Base-by-base conservation (phyloP, 2,113 vertebrate species). In the Pelecanus crispus region DNA sequence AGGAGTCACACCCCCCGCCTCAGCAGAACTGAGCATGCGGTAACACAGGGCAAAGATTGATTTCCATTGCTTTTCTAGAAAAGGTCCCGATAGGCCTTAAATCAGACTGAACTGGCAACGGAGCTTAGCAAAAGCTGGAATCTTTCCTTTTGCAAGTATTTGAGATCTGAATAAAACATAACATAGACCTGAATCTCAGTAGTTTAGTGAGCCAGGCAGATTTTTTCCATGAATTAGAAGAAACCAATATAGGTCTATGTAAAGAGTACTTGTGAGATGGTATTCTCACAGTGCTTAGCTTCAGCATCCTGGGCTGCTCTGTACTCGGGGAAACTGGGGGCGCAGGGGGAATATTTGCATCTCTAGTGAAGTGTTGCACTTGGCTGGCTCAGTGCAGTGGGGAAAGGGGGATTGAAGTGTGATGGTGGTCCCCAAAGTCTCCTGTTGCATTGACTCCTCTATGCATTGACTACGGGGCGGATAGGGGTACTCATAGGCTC, bases 141-240 rank as follows among this genome's bases (percentile, higher is more conserved):
- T 82, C 61, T 21, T 95, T 88, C 66, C 92, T 80, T 89, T 68
- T 84, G 81, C 87, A 95, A 97, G 92, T 92, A 88, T 96, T 97
- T 93, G 94, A 92, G 78, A 61, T 94, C 78, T 96, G 94, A 95
- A 95, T 96, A 95, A 97, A 97, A 95, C 94, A 96, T 95, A 91
- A 85, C 52, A 34, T 24, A 91, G 94, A 91, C 62, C 68, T 82
- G 91, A 94, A 65, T 91, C 81, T 92, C 17, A 3, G 93, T 85
- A 79, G 85, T 89, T 95, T 85, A 91, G 77, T 59, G 56, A 94
- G 68, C 56, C 70, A 78, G 91, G 38, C 63, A 62, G 91, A 75
- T 10, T 45, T 71, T 78, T 81, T 13, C 80, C 66, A 20, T 71
- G 24, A 92, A 87, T 92, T 94, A 94, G 84, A 89, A 89, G 81